Evolutionary conservation across 2,797 vertebrate species (phyloP).

Genomic region (Aplochiton taeniatus): DNA sequence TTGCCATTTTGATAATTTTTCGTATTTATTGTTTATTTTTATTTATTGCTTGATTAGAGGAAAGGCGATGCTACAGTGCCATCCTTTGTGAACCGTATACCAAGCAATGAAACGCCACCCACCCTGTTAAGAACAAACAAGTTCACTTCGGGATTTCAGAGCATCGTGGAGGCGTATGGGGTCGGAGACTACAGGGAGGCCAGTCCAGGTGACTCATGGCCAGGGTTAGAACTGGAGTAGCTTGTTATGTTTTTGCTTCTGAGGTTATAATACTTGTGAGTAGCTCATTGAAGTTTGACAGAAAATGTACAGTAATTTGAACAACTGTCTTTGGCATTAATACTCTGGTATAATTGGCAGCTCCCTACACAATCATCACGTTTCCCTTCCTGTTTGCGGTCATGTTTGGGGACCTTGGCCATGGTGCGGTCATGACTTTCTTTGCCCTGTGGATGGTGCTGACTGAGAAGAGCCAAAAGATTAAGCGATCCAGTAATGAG

Average conservation of each 20-base stretch:
- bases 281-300: not conserved
- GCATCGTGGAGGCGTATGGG: constrained; percentile 95
- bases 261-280: not conserved
- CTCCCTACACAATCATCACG: constrained; percentile 92
- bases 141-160: constrained; percentile 95
- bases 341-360: constrained; percentile 60
- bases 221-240: not conserved
- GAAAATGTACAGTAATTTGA: too few species aligned
- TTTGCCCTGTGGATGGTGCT: constrained; percentile 90
- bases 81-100: constrained; percentile 94
- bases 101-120: constrained; percentile 88
- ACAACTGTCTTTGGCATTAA: too few species aligned
- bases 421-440: constrained; percentile 87
- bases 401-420: constrained; percentile 97
- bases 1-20: not conserved
- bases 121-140: constrained; percentile 93
- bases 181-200: constrained; percentile 93
- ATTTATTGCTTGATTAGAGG: constrained; percentile 78
- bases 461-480: constrained; percentile 83
- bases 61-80: constrained; percentile 89
- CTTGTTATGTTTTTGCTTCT: not conserved
- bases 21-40: not conserved
- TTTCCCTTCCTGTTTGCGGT: constrained; percentile 97
- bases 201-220: constrained; percentile 85
- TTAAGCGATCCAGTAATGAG: constrained; percentile 83